Conservation (phyloP, 1,140 invertebrate species). For the Trachymyrmex cornetzi region DNA sequence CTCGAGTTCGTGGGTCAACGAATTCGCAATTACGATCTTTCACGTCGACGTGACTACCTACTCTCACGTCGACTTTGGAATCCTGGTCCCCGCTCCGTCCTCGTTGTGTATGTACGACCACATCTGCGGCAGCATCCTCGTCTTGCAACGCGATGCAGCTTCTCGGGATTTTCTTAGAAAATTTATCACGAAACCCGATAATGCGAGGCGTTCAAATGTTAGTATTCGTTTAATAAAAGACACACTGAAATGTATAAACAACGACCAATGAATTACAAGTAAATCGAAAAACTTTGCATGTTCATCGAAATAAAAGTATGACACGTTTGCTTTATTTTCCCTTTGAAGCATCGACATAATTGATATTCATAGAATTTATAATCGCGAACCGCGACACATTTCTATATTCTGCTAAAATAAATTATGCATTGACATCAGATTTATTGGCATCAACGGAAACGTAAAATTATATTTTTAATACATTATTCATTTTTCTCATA, state of each 20-base stretch:
- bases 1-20: constrained; percentile 84
- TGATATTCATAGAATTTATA: constrained; percentile 33
- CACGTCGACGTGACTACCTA: constrained; percentile 80
- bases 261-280: not conserved
- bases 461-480: not conserved
- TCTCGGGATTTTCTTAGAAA: constrained; percentile 46
- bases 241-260: not conserved
- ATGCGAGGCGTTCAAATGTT: constrained; percentile 12
- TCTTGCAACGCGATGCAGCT: not conserved
- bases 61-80: constrained; percentile 78
- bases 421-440: constrained; percentile 26
- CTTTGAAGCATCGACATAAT: constrained; percentile 13
- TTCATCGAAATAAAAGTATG: not conserved
- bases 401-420: not conserved
- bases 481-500: constrained; percentile 3
- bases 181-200: constrained; percentile 53
- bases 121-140: constrained; percentile 31
- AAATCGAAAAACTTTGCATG: not conserved
- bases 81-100: constrained; percentile 21
- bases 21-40: constrained; percentile 86
- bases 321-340: not conserved
- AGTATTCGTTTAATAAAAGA: constrained; percentile 1
- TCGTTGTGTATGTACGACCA: not conserved
- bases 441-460: constrained; percentile 14
- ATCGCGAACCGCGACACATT: not conserved